These are phyloP conservation scores for Psammodynastes pulverulentus DNA, from an alignment of 2,113 vertebrate species.

Conservation along the genomic window DNA sequence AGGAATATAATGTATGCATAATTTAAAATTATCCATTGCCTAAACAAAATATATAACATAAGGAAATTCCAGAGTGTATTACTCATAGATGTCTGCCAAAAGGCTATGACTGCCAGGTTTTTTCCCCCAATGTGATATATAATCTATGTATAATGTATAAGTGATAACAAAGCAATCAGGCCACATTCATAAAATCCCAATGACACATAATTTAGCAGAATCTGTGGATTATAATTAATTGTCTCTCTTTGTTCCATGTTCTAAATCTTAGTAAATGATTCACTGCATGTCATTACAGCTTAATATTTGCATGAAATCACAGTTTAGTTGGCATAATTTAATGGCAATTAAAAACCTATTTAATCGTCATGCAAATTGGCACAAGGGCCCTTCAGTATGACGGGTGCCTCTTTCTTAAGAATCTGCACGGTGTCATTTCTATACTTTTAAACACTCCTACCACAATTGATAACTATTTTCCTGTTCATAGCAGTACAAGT, in stretches of 20 bases:
- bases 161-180: slow-evolving; percentile 77
- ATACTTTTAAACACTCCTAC: slow-evolving; percentile 49
- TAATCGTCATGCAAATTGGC: slow-evolving; percentile 83
- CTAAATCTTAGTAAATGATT: slow-evolving; percentile 88
- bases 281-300: slow-evolving; percentile 88
- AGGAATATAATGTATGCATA: slow-evolving; percentile 1
- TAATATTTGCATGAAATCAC: slow-evolving; percentile 97
- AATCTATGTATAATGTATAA: slow-evolving; percentile 75
- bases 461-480: slow-evolving; percentile 51
- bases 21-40: slow-evolving; percentile 44
- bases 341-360: slow-evolving; percentile 95
- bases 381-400: slow-evolving; percentile 69
- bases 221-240: slow-evolving; percentile 85
- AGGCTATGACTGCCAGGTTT: slow-evolving; percentile 57
- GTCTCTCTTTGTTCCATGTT: slow-evolving; percentile 83
- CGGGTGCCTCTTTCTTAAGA: slow-evolving; percentile 56
- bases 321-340: slow-evolving; percentile 93
- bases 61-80: slow-evolving; percentile 55
- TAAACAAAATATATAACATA: slow-evolving; percentile 28
- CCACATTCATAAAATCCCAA: slow-evolving; percentile 72
- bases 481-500: slow-evolving; percentile 47
- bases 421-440: slow-evolving; percentile 54
- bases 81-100: slow-evolving; percentile 56
- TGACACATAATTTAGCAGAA: slow-evolving; percentile 76
- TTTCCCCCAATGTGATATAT: slow-evolving; percentile 54